Evolutionary conservation across 2,797 vertebrate genomes (phyloP).

Genomic region (Dipus sagitta): DNA sequence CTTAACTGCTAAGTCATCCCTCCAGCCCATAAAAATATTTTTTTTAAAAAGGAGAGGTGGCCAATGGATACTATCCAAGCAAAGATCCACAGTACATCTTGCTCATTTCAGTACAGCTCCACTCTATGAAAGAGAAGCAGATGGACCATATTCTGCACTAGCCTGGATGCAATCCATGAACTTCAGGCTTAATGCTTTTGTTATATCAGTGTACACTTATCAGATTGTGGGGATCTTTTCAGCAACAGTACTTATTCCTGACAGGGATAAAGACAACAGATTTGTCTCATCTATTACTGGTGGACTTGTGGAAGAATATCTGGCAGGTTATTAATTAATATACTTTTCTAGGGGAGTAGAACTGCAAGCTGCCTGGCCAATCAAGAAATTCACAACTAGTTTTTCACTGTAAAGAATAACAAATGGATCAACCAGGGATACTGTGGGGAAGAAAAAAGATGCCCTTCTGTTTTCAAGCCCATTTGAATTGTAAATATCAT

Average conservation of each 20-base stretch:
- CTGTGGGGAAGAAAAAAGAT: neutral
- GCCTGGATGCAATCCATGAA: neutral
- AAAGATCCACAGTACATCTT: conserved; percentile 2
- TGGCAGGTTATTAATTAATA: conserved; percentile 44
- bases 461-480: conserved; percentile 9
- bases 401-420: conserved; percentile 57
- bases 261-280: conserved; percentile 23
- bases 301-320: conserved; percentile 49
- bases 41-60: neutral
- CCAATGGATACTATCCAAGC: neutral
- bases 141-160: neutral
- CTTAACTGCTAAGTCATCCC: no score
- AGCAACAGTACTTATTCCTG: conserved; percentile 33
- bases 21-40: no score
- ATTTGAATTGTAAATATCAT: conserved; percentile 56
- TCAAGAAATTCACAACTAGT: conserved; percentile 18
- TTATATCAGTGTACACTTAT: conserved; percentile 25
- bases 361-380: conserved; percentile 25
- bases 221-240: neutral
- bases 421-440: conserved; percentile 2
- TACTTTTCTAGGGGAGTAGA: neutral
- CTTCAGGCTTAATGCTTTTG: conserved; percentile 50
- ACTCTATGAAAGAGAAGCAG: neutral
- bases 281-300: conserved; percentile 18
- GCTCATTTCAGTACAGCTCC: neutral